phyloP scores from a whole-genome alignment of 2,888 invertebrate genomes.

The Noctuana brunneofusca region DNA sequence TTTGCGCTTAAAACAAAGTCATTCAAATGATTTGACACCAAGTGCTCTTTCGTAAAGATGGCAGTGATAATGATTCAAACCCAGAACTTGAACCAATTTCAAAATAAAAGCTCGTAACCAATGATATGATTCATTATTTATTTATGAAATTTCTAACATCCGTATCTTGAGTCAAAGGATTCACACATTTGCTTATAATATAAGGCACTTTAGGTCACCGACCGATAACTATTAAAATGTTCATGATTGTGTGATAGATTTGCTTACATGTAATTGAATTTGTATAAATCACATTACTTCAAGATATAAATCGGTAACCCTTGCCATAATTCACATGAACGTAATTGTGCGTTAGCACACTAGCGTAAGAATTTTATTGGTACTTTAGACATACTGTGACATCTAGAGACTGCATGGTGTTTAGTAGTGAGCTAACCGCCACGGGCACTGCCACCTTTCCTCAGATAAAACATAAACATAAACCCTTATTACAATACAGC shows the following conservation, averaged over 20 bases:
- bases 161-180: constrained; percentile 46
- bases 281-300: constrained; percentile 37
- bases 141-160: constrained; percentile 55
- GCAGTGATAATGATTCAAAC: constrained; percentile 45
- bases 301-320: constrained; percentile 70
- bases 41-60: constrained; percentile 47
- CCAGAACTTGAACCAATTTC: constrained; percentile 44
- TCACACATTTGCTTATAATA: constrained; percentile 60
- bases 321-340: constrained; percentile 57
- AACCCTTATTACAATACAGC: constrained; percentile 55
- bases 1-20: constrained; percentile 52
- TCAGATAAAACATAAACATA: constrained; percentile 77
- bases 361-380: constrained; percentile 79
- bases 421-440: constrained; percentile 89
- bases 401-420: constrained; percentile 85
- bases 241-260: constrained; percentile 36
- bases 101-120: constrained; percentile 58
- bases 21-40: constrained; percentile 47
- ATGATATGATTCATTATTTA: constrained; percentile 55
- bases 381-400: constrained; percentile 80
- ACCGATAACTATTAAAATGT: constrained; percentile 49
- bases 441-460: constrained; percentile 88
- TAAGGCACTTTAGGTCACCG: constrained; percentile 62
- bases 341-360: constrained; percentile 79
- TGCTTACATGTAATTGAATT: constrained; percentile 1